Evolutionary conservation across 2,113 vertebrate genomes (phyloP).

Genomic region (Rhizomys pruinosus): DNA sequence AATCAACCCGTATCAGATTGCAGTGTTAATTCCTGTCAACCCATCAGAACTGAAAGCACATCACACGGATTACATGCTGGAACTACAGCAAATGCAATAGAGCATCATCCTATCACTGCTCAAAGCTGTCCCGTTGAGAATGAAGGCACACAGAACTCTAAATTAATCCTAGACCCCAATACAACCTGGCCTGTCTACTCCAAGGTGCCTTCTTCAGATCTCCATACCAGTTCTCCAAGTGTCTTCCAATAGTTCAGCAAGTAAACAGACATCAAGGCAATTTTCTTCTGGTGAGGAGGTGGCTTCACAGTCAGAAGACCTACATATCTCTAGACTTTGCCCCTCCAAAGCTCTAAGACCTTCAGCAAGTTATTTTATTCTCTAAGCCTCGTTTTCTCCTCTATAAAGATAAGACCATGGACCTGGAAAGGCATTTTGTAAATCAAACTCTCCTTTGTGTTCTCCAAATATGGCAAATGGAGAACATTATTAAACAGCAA

Average conservation of each 20-base stretch:
- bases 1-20: conserved; percentile 42
- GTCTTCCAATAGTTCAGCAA: conserved; percentile 25
- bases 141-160: conserved; percentile 11
- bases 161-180: conserved; percentile 34
- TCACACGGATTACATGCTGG: background rate
- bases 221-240: conserved; percentile 14
- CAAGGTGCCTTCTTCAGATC: background rate
- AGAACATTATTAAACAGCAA: too few species aligned
- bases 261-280: background rate
- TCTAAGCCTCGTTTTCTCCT: background rate
- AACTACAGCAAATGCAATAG: conserved; percentile 30
- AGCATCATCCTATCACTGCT: background rate
- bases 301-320: background rate
- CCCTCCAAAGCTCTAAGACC: background rate
- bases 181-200: background rate
- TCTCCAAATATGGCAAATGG: background rate
- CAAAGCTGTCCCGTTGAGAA: conserved; percentile 16
- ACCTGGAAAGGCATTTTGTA: conserved; percentile 39
- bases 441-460: background rate
- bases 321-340: background rate
- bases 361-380: conserved; percentile 9
- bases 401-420: background rate
- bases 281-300: background rate
- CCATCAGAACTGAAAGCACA: conserved; percentile 36
- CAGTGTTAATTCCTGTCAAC: conserved; percentile 23